A percentile compares a stretch with the other conserved stretches of the same genome.
These are phyloP conservation scores for Oscheius myriophilus DNA, from an alignment of 2,888 invertebrate genomes.

Conservation along the genomic window DNA sequence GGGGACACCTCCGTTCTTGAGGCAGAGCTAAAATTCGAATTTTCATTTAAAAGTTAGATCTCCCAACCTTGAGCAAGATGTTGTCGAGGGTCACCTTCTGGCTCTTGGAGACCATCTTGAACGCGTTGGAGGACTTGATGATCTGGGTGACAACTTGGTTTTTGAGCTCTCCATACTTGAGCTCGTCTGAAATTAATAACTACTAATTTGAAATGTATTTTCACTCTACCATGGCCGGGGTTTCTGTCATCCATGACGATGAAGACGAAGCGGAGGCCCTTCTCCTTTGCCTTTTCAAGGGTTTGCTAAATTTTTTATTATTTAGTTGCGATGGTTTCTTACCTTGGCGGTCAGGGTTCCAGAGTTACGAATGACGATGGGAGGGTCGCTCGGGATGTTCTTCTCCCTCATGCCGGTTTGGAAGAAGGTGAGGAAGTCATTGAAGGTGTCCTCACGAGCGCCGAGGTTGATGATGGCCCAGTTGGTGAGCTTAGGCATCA, in stretches of 20 bases:
- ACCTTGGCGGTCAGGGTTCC: neutral
- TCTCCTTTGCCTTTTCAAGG: neutral
- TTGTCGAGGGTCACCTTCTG: constrained; percentile 11
- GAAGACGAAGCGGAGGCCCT: neutral
- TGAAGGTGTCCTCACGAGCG: neutral
- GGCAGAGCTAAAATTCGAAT: neutral
- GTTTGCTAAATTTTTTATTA: no score
- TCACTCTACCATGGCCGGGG: neutral
- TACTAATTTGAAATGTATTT: neutral
- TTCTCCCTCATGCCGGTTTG: neutral
- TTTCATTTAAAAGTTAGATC: no score
- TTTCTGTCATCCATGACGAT: constrained; percentile 3
- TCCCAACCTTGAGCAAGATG: neutral
- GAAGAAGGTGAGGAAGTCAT: neutral
- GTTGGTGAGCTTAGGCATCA: neutral
- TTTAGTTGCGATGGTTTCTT: no score
- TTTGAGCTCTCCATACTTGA: constrained; percentile 14
- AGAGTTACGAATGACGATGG: neutral
- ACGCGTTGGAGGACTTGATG: neutral
- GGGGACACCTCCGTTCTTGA: constrained; percentile 19
- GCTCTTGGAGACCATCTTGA: neutral
- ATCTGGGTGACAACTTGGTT: constrained; percentile 16
- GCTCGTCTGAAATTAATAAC: neutral
- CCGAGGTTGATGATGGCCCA: constrained; percentile 20
- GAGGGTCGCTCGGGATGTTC: neutral